phyloP scores from a whole-genome alignment of 2,113 vertebrate species.

The Amblyopsis rosae region DNA sequence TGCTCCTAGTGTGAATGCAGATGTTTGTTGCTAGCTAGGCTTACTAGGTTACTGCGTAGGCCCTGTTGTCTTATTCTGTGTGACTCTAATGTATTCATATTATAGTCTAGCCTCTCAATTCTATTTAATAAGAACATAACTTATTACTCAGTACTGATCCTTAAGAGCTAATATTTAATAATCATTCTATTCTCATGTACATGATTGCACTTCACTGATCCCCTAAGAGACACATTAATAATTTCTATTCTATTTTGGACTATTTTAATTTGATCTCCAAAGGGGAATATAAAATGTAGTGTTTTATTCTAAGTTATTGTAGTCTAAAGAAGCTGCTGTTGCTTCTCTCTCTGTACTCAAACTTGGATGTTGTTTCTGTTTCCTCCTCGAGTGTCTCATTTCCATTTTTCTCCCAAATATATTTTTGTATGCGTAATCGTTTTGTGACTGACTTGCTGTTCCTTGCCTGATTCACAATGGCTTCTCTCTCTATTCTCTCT shows the following conservation, averaged over 20 bases:
- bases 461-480: neutral
- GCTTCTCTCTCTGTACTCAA: slow-evolving; percentile 7
- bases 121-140: neutral
- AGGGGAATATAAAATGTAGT: too few relatives aligned
- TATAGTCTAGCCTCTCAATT: neutral
- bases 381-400: neutral
- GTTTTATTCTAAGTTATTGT: too few relatives aligned
- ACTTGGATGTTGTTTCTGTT: neutral
- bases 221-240: too few relatives aligned
- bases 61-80: neutral
- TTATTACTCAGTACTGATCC: neutral
- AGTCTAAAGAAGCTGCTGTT: neutral
- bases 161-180: slow-evolving; percentile 10
- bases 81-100: slow-evolving; percentile 1
- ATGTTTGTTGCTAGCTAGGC: neutral
- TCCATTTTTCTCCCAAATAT: neutral
- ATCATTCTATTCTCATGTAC: too few relatives aligned
- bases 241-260: too few relatives aligned
- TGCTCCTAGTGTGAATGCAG: slow-evolving; percentile 2
- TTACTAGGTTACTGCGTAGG: neutral
- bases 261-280: too few relatives aligned
- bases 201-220: too few relatives aligned
- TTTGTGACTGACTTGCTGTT: neutral
- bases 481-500: neutral
- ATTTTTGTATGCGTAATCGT: neutral